These are phyloP conservation scores for Barbus barbus DNA, from an alignment of 2,113 vertebrate species.

Conservation along the genomic window DNA sequence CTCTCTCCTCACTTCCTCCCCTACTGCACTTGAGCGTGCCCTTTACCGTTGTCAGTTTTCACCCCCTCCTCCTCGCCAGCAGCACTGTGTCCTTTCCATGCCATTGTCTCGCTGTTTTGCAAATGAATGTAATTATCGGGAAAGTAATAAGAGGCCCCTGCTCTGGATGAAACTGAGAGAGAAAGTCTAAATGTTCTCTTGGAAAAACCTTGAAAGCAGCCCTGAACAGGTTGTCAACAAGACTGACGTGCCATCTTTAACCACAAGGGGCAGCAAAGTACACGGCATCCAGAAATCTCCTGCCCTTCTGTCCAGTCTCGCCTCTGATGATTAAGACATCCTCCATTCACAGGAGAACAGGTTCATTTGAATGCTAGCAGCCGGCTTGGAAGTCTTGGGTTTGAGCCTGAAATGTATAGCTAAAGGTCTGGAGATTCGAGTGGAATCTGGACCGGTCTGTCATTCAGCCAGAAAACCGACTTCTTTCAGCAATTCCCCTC, in stretches of 20 bases:
- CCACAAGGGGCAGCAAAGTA: conserved; percentile 74
- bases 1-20: neutral
- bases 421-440: neutral
- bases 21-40: conserved; percentile 32
- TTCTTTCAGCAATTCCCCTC: conserved; percentile 9
- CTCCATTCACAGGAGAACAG: neutral
- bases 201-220: conserved; percentile 14
- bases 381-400: neutral
- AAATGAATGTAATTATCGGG: conserved; percentile 46
- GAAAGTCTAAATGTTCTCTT: conserved; percentile 30
- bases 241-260: neutral
- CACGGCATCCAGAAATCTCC: conserved; percentile 41
- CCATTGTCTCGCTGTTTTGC: conserved; percentile 48
- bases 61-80: conserved; percentile 33
- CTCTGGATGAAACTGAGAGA: conserved; percentile 29
- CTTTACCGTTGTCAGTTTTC: conserved; percentile 47
- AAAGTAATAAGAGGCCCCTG: conserved; percentile 46
- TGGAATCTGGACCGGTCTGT: conserved; percentile 12
- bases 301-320: conserved; percentile 20
- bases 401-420: neutral
- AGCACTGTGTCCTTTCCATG: conserved; percentile 32
- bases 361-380: conserved; percentile 9
- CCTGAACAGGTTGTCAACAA: neutral
- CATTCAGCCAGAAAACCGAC: conserved; percentile 1
- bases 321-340: conserved; percentile 20